phyloP scores from a whole-genome alignment of 2,797 vertebrate species.

The Leptatherina wallacei region DNA sequence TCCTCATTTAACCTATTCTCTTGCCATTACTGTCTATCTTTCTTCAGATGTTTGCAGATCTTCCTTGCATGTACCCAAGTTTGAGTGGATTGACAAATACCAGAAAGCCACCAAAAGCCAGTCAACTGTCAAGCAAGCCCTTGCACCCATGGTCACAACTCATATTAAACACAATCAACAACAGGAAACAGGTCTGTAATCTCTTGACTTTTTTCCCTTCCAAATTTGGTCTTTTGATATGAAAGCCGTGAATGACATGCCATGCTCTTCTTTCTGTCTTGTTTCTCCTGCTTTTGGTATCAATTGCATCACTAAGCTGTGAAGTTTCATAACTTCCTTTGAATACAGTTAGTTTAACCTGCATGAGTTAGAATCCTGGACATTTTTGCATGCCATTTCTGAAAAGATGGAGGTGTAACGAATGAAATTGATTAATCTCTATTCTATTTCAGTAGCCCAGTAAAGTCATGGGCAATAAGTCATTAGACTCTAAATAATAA shows the following conservation, averaged over 20 bases:
- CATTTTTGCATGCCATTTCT: neutral
- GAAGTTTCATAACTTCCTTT: slow-evolving; percentile 43
- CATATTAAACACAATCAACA: slow-evolving; percentile 62
- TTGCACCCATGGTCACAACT: slow-evolving; percentile 44
- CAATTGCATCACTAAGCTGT: slow-evolving; percentile 3
- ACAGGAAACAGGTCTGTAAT: slow-evolving; percentile 75
- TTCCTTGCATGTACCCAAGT: slow-evolving; percentile 68
- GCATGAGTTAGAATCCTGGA: neutral
- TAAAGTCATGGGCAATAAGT: neutral
- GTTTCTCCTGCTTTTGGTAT: neutral
- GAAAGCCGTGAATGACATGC: neutral
- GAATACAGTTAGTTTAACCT: slow-evolving; percentile 3
- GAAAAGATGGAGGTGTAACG: neutral
- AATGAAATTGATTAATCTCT: neutral
- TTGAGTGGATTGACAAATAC: slow-evolving; percentile 86
- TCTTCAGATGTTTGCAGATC: slow-evolving; percentile 81
- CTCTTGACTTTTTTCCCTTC: neutral
- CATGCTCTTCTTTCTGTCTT: neutral
- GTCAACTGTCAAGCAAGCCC: slow-evolving; percentile 54
- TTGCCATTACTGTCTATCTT: slow-evolving; percentile 1
- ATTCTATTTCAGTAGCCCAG: neutral
- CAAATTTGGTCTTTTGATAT: neutral
- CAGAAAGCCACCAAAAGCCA: slow-evolving; percentile 52
- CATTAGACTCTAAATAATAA: neutral
- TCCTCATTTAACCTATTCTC: neutral